Percentiles rank a stretch among this genome's conserved stretches.
phyloP scores from a whole-genome alignment of 2,113 vertebrate genomes.

The Ammospiza caudacuta region DNA sequence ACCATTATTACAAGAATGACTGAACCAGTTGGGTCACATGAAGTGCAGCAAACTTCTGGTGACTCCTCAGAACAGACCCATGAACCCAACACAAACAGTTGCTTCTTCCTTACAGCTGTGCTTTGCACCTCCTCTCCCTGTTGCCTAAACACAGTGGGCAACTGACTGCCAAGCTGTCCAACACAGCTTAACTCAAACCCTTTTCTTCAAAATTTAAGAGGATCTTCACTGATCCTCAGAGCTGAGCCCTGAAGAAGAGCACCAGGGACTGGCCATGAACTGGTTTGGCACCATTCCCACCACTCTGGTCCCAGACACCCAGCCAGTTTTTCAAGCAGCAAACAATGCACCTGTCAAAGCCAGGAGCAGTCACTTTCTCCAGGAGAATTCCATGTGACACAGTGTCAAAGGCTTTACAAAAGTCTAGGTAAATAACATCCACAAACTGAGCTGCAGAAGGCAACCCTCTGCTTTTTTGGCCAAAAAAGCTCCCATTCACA shows the following conservation, averaged over 20 bases:
- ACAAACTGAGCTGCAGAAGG: background rate
- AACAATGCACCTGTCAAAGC: background rate
- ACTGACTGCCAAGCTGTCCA: background rate
- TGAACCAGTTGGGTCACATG: accelerated
- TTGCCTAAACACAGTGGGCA: background rate
- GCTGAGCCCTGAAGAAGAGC: background rate
- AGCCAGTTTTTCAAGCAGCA: background rate
- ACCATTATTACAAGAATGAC: background rate
- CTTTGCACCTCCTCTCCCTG: background rate
- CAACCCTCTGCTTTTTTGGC: background rate
- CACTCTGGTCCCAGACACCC: background rate
- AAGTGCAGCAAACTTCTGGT: background rate
- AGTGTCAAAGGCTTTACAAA: background rate
- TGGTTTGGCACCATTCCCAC: background rate
- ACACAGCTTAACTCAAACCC: background rate
- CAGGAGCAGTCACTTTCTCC: background rate
- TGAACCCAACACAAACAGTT: background rate
- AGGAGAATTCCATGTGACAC: background rate
- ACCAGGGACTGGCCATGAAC: background rate
- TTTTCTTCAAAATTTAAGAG: background rate
- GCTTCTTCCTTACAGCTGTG: background rate
- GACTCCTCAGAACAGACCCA: background rate
- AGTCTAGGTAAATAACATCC: background rate
- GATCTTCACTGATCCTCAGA: background rate
- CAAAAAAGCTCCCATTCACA: background rate